phyloP scores from a whole-genome alignment of 2,797 vertebrate species.

The Emydoidea blandingii region DNA sequence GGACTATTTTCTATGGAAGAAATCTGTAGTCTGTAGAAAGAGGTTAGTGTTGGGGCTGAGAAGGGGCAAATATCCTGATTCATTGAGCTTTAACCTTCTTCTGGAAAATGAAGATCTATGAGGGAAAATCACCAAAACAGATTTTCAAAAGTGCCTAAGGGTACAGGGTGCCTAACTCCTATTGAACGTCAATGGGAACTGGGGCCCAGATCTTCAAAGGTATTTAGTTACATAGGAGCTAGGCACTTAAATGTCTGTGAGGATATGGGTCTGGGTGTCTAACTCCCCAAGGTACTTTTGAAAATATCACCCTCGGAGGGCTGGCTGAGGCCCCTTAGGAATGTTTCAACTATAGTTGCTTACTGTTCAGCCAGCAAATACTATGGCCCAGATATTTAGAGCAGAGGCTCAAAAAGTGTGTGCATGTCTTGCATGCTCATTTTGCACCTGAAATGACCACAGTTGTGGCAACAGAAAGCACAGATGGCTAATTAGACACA shows the following conservation, averaged over 20 bases:
- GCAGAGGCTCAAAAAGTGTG: not conserved
- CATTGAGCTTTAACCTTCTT: not conserved
- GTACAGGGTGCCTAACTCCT: not conserved
- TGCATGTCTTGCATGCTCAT: not conserved
- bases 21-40: slow-evolving; percentile 12
- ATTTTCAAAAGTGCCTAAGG: not conserved
- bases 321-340: not conserved
- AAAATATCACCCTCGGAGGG: not conserved
- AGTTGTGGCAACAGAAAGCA: not conserved
- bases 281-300: not conserved
- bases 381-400: not conserved
- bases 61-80: not conserved
- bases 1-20: not conserved
- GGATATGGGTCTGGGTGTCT: not conserved
- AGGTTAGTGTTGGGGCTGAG: not conserved
- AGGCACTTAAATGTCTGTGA: not conserved
- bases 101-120: not conserved
- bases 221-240: not conserved
- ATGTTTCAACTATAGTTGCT: not conserved
- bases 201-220: not conserved
- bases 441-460: not conserved
- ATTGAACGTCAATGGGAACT: not conserved
- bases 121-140: not conserved
- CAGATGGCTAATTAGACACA: not conserved
- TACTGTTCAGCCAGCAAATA: not conserved